Base-by-base conservation (phyloP, 2,888 invertebrate species). In the Agonopterix arenella region DNA sequence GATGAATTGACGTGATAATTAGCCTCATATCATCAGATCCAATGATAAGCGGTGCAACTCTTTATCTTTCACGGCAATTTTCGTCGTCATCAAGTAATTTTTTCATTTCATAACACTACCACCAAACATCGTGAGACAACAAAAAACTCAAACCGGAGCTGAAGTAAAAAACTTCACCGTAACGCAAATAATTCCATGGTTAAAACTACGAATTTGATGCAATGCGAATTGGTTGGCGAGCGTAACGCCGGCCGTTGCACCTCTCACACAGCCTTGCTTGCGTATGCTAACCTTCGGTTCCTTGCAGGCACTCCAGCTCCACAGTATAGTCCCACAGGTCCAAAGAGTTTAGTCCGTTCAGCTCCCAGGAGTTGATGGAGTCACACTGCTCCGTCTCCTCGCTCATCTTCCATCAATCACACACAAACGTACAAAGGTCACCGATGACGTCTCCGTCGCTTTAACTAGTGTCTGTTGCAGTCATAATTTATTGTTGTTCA, bases 281-380 rank as follows among this genome's bases (percentile, higher is more conserved):
- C 77, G 72, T 58, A 68, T 48, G 47, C 85, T 80, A 80, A 94
- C 94, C 94, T 94, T 94, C 92, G 58, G 92, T 93, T 66, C 93
- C 94, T 76, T 93, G 91, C 64, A 95, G 89, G 77, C 94, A 95
- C 76, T 95, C 95, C 81, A 95, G 84, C 76, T 95, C 95, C 64
- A 95, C 94, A 46, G 94, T 93, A 76, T 95, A 96, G 90, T 95
- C 95, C 95, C 95, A 96, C 68, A 93, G 92, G 76, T 95, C 95
- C 78, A 95, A 80, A 48, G 95, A 94, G 70, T 92, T 93, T 61
- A 93, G 80, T 54, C 91, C 90, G 71, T 85, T 90, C 64, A 86
- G 71, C 74, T 90, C 90, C 90, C 90, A 90, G 9, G 89, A 86
- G 72, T 84, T 89, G 60, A 88, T 70, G 52, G 85, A 84, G 56